phyloP scores from a whole-genome alignment of 1,140 invertebrate species.

The Cydia splendana region DNA sequence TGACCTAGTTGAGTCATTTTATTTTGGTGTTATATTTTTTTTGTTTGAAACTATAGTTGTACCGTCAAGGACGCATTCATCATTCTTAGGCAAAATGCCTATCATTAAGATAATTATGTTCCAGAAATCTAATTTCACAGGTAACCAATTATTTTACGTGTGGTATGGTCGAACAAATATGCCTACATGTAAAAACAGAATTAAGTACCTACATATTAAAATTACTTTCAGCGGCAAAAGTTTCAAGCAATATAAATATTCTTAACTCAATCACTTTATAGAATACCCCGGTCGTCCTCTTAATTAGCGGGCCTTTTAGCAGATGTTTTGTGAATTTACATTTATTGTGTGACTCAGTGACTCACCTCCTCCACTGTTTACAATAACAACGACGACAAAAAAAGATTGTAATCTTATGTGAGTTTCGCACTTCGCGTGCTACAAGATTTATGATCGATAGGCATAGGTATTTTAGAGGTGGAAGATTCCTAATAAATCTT shows the following conservation, averaged over 20 bases:
- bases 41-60: too few species aligned
- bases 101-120: too few species aligned
- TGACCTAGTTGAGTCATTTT: constrained; percentile 15
- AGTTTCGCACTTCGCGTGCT: constrained; percentile 15
- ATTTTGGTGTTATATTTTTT: not conserved
- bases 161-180: too few species aligned
- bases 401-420: constrained; percentile 38
- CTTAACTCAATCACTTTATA: not conserved
- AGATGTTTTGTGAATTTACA: constrained; percentile 19
- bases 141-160: too few species aligned
- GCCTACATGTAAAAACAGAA: too few species aligned
- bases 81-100: not conserved
- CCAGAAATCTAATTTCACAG: too few species aligned
- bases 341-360: constrained; percentile 37
- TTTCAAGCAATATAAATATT: not conserved
- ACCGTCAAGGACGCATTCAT: not conserved
- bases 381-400: constrained; percentile 49
- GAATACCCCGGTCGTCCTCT: not conserved
- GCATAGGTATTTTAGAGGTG: not conserved
- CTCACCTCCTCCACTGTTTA: constrained; percentile 45
- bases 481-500: constrained; percentile 18
- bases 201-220: too few species aligned
- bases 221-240: too few species aligned
- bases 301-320: constrained; percentile 26
- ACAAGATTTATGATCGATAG: constrained; percentile 27